phyloP scores from a whole-genome alignment of 2,797 vertebrate genomes.

The Lithobates pipiens region DNA sequence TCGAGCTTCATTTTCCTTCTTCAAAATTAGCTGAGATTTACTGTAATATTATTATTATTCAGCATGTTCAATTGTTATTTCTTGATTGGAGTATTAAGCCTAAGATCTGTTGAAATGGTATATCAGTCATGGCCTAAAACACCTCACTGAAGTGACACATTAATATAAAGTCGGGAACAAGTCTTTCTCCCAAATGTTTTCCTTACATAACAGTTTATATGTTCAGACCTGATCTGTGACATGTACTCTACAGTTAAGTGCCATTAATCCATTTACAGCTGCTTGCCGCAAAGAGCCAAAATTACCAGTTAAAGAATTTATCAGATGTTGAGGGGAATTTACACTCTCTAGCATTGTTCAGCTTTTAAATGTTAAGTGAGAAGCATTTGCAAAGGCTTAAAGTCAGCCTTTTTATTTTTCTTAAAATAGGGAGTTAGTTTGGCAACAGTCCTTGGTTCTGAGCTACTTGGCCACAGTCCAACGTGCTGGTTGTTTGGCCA shows the following conservation, averaged over 20 bases:
- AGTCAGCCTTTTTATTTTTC: slow-evolving; percentile 60
- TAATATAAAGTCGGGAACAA: slow-evolving; percentile 69
- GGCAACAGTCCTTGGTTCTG: slow-evolving; percentile 69
- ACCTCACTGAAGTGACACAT: slow-evolving; percentile 68
- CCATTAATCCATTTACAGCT: slow-evolving; percentile 71
- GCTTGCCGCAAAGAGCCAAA: slow-evolving; percentile 68
- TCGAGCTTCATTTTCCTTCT: slow-evolving; percentile 36
- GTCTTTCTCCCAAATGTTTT: slow-evolving; percentile 65
- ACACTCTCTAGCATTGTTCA: slow-evolving; percentile 61
- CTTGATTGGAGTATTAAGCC: slow-evolving; percentile 66
- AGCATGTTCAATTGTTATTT: slow-evolving; percentile 69
- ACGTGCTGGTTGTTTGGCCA: slow-evolving; percentile 74
- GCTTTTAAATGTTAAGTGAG: slow-evolving; percentile 63
- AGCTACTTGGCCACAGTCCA: slow-evolving; percentile 79
- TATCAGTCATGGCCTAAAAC: slow-evolving; percentile 70
- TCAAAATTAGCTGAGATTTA: slow-evolving; percentile 61
- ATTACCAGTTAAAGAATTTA: slow-evolving; percentile 66
- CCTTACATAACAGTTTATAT: slow-evolving; percentile 66
- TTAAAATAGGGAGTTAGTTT: slow-evolving; percentile 62
- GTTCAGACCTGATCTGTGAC: slow-evolving; percentile 66
- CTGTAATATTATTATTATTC: slow-evolving; percentile 66
- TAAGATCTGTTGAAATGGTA: slow-evolving; percentile 65
- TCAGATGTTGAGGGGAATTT: slow-evolving; percentile 63
- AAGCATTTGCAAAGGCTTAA: slow-evolving; percentile 60
- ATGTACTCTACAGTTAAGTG: slow-evolving; percentile 68